These are phyloP conservation scores for Grus americana DNA, from an alignment of 2,113 vertebrate species.

Conservation along the genomic window DNA sequence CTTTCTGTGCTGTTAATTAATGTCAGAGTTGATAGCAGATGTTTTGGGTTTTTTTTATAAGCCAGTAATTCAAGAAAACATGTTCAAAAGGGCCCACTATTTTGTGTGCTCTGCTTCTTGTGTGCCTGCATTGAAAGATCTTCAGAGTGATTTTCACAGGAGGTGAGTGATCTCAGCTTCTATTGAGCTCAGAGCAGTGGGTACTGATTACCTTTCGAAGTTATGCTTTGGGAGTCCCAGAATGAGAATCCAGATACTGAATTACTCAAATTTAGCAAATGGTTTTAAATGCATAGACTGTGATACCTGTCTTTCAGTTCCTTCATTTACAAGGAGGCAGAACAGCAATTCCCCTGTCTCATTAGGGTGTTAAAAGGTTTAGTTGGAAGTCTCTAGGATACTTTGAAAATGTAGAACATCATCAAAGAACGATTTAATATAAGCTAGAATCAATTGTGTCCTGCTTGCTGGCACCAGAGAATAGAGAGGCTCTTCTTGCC, in stretches of 20 bases:
- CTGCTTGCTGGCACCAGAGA: background rate
- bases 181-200: slow-evolving; percentile 6
- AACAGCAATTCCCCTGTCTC: slow-evolving; percentile 51
- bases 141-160: background rate
- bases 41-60: background rate
- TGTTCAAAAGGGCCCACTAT: background rate
- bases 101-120: background rate
- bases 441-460: background rate
- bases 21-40: background rate
- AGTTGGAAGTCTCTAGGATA: slow-evolving; percentile 30
- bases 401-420: slow-evolving; percentile 45
- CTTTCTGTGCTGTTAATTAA: background rate
- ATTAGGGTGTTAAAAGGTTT: slow-evolving; percentile 59
- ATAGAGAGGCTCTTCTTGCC: background rate
- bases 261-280: slow-evolving; percentile 43
- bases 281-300: slow-evolving; percentile 26
- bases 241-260: slow-evolving; percentile 42
- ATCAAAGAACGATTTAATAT: slow-evolving; percentile 26
- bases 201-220: slow-evolving; percentile 44
- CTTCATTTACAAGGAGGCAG: slow-evolving; percentile 42
- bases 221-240: slow-evolving; percentile 55
- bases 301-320: slow-evolving; percentile 20
- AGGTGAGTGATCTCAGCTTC: background rate
- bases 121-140: background rate
- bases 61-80: background rate